These are phyloP conservation scores for Spheniscus mendiculus DNA, from an alignment of 2,113 vertebrate species.

Conservation along the genomic window DNA sequence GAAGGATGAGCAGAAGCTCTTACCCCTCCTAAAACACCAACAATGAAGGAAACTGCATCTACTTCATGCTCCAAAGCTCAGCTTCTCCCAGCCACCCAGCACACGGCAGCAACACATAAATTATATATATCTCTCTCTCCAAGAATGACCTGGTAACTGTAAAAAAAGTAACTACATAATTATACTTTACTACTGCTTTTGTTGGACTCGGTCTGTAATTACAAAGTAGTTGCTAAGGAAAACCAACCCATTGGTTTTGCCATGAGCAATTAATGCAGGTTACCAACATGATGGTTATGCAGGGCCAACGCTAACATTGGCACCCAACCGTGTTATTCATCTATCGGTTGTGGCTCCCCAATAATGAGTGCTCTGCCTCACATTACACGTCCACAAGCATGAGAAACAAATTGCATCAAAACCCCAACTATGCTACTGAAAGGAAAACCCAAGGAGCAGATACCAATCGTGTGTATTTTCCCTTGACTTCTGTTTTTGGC, in stretches of 20 bases:
- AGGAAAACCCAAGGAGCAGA: not conserved
- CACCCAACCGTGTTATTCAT: slow-evolving; percentile 28
- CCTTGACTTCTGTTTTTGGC: not conserved
- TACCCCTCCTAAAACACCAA: not conserved
- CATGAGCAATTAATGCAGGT: slow-evolving; percentile 59
- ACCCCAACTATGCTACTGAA: not conserved
- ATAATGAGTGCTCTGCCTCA: not conserved
- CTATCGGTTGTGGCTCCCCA: slow-evolving; percentile 51
- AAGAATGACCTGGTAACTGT: slow-evolving; percentile 63
- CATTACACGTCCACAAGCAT: not conserved
- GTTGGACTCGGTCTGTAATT: slow-evolving; percentile 61
- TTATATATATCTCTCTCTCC: slow-evolving; percentile 2
- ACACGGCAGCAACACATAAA: slow-evolving; percentile 40
- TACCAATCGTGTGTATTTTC: not conserved
- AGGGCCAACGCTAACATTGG: slow-evolving; percentile 32
- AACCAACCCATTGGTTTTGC: slow-evolving; percentile 53
- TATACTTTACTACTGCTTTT: slow-evolving; percentile 60
- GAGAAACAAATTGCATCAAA: not conserved
- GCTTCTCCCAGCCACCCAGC: not conserved
- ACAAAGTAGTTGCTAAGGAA: slow-evolving; percentile 68
- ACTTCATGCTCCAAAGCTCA: not conserved
- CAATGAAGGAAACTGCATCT: not conserved
- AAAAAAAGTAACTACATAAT: slow-evolving; percentile 62
- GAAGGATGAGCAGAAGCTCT: not conserved
- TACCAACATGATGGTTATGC: not conserved